Conservation (phyloP, 2,797 vertebrate species). For the Pseudomugil gertrudae region DNA sequence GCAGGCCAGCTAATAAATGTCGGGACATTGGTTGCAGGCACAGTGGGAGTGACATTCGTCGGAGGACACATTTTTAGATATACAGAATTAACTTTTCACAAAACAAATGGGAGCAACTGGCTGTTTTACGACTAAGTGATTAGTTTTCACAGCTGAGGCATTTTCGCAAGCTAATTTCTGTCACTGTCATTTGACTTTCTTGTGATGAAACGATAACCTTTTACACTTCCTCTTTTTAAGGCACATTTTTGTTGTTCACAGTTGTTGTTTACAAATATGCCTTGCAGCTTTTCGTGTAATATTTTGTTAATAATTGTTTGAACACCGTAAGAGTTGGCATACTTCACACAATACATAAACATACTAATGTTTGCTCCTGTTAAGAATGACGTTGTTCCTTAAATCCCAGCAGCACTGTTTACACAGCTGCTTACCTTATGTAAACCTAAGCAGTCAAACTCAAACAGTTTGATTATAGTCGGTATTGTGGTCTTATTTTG, state of each 20-base stretch:
- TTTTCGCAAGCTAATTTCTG: slow-evolving; percentile 18
- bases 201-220: slow-evolving; percentile 7
- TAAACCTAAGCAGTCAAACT: slow-evolving; percentile 6
- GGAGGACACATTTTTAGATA: slow-evolving; percentile 53
- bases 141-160: neutral
- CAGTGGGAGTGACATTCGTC: slow-evolving; percentile 60
- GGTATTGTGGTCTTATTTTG: slow-evolving; percentile 21
- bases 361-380: neutral
- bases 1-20: slow-evolving; percentile 68
- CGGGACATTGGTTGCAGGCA: slow-evolving; percentile 37
- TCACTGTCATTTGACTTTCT: neutral
- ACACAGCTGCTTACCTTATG: slow-evolving; percentile 7
- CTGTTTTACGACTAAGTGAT: neutral
- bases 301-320: neutral
- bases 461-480: too few relatives aligned
- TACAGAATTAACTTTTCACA: neutral
- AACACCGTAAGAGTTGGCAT: neutral
- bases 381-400: slow-evolving; percentile 5
- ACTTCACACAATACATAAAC: neutral
- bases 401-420: slow-evolving; percentile 23
- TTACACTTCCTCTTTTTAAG: neutral
- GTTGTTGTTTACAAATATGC: neutral
- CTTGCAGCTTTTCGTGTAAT: neutral
- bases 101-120: neutral
- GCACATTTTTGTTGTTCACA: too few relatives aligned